Base-by-base conservation (phyloP, 2,797 vertebrate genomes). In the Holocentrus rufus region DNA sequence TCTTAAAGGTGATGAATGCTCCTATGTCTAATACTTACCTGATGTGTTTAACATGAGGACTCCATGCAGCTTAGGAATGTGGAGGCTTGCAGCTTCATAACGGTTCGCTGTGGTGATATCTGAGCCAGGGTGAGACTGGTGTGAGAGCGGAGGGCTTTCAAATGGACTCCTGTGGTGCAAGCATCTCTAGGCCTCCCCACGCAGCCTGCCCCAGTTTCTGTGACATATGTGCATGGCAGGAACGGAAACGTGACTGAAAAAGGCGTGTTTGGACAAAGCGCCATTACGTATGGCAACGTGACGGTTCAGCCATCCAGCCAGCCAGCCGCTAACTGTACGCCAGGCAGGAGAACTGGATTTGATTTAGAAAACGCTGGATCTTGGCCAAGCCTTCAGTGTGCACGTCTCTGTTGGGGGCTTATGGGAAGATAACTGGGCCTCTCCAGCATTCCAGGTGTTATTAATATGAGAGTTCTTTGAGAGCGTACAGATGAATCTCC, bases 101-200 rank as follows among this genome's bases (percentile, higher is more conserved):
- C 49, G 55, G 8, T 25, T 23, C 7, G 2, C 56, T 72, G 15
- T 25, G 59, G 18, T 71, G 78, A 80, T 61, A 77, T 63, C 11
- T 71, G 80, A 82, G 46, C 69, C n/a, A 7, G 18, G 13, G 4
- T 17, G 44, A 25, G 55, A 65, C 36, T 8, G 15, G 30, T 34
- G 14, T 23, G 27, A 46, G 3, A 30, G 53, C 30, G 7, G 31
- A 34, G 7, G 31, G 31, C 7, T 34, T 34, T 3, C 5, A 34
- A 1, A 34, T 62, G 77, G 68, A 69, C 63, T 58, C 83, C 65
- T 56, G 49, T 57, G 50, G 57, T 31, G 67, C 71, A 82, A 66
- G 53, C 64, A 79, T 83, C 65, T 17, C 18, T 10, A 17, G 65
- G 36, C 65, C 62, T 42, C 46, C 23, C 20, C 59, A 46, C 54